These are phyloP conservation scores for Euthynnus affinis DNA, from an alignment of 2,797 vertebrate species.

Conservation along the genomic window DNA sequence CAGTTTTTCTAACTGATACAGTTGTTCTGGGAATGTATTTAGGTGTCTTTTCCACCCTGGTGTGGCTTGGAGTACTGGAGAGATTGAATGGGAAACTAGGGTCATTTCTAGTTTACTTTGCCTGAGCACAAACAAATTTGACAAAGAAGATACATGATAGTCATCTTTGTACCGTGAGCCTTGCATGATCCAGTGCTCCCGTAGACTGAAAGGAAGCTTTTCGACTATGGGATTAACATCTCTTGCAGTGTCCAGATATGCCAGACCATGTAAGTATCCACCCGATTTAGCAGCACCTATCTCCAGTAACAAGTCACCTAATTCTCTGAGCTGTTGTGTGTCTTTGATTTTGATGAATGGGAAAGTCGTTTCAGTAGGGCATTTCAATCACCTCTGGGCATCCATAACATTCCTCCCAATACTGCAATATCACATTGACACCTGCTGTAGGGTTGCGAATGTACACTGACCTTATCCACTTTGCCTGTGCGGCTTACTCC, in stretches of 20 bases:
- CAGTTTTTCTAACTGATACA: conserved; percentile 2
- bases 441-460: no score
- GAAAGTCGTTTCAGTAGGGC: not conserved
- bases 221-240: not conserved
- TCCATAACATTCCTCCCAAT: no score
- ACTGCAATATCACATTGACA: no score
- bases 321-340: not conserved
- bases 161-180: not conserved
- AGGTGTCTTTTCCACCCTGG: not conserved
- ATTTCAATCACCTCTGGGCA: no score
- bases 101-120: conserved; percentile 4
- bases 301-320: not conserved
- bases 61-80: not conserved
- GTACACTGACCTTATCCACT: no score
- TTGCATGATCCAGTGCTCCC: not conserved
- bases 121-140: not conserved
- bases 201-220: not conserved
- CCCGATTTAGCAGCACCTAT: not conserved
- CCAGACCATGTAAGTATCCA: conserved; percentile 2
- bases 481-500: no score
- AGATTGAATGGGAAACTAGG: conserved; percentile 29
- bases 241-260: not conserved
- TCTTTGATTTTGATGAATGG: not conserved
- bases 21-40: not conserved
- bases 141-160: not conserved